phyloP scores from a whole-genome alignment of 2,888 invertebrate genomes.

The Dendrolimus pini region DNA sequence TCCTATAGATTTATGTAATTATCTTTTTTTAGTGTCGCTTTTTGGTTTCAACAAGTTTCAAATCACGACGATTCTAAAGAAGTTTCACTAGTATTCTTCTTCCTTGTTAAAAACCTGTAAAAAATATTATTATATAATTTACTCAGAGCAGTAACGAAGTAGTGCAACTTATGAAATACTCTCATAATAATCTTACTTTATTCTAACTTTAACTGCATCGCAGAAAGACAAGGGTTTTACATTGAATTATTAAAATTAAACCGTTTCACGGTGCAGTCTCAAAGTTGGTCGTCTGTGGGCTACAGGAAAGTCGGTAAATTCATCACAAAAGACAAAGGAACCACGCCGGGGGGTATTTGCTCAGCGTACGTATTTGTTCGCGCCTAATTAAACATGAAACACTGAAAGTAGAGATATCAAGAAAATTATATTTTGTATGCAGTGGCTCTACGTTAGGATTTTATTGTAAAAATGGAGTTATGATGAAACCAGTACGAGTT shows the following conservation, averaged over 20 bases:
- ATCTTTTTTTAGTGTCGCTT: too few relatives aligned
- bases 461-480: too few relatives aligned
- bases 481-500: too few relatives aligned
- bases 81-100: too few relatives aligned
- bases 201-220: slow-evolving; percentile 1
- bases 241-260: slow-evolving; percentile 62
- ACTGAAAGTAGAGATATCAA: slow-evolving; percentile 40
- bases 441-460: too few relatives aligned
- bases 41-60: too few relatives aligned
- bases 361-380: slow-evolving; percentile 65
- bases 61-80: too few relatives aligned
- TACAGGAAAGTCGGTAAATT: slow-evolving; percentile 65
- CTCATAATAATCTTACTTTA: not conserved
- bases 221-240: slow-evolving; percentile 39
- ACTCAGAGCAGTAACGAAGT: too few relatives aligned
- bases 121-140: too few relatives aligned
- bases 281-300: slow-evolving; percentile 48
- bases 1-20: too few relatives aligned
- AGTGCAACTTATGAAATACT: slow-evolving; percentile 8
- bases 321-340: slow-evolving; percentile 67
- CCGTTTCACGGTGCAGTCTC: slow-evolving; percentile 50
- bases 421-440: slow-evolving; percentile 22
- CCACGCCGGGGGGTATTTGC: slow-evolving; percentile 54
- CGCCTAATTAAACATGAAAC: slow-evolving; percentile 72
- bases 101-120: too few relatives aligned